phyloP scores from a whole-genome alignment of 2,797 vertebrate species.

The Epinephelus malabaricus region DNA sequence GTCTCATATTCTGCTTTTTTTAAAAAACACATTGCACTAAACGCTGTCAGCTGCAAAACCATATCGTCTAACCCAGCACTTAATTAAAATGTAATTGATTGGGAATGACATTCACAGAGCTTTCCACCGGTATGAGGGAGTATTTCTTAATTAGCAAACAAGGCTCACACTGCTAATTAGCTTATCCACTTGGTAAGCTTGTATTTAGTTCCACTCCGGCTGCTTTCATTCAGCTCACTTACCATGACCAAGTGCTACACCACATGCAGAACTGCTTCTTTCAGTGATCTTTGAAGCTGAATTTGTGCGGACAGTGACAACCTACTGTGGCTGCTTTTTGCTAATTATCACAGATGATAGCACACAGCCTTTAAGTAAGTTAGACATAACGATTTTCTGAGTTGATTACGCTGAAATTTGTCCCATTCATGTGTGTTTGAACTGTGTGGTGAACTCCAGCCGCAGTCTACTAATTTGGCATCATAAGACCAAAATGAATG shows the following conservation, averaged over 20 bases:
- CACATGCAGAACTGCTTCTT: slow-evolving; percentile 18
- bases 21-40: not conserved
- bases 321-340: slow-evolving; percentile 16
- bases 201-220: slow-evolving; percentile 29
- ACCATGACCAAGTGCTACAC: slow-evolving; percentile 19
- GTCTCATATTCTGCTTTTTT: slow-evolving; percentile 7
- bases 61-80: not conserved
- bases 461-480: slow-evolving; percentile 34
- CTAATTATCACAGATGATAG: not conserved
- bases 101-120: not conserved
- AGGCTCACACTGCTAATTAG: slow-evolving; percentile 41
- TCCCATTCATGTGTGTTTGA: slow-evolving; percentile 14
- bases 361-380: not conserved
- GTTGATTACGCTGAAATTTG: slow-evolving; percentile 8
- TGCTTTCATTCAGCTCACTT: slow-evolving; percentile 36
- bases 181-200: slow-evolving; percentile 44
- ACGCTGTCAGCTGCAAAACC: not conserved
- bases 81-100: slow-evolving; percentile 5
- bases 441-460: not conserved
- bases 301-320: not conserved
- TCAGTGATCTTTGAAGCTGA: slow-evolving; percentile 8
- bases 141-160: slow-evolving; percentile 25
- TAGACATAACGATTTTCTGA: not conserved
- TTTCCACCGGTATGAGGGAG: slow-evolving; percentile 9
- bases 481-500: slow-evolving; percentile 24